These are phyloP conservation scores for Scolanthus callimorphus DNA, from an alignment of 92 coral and sea anemone species.

Conservation along the genomic window DNA sequence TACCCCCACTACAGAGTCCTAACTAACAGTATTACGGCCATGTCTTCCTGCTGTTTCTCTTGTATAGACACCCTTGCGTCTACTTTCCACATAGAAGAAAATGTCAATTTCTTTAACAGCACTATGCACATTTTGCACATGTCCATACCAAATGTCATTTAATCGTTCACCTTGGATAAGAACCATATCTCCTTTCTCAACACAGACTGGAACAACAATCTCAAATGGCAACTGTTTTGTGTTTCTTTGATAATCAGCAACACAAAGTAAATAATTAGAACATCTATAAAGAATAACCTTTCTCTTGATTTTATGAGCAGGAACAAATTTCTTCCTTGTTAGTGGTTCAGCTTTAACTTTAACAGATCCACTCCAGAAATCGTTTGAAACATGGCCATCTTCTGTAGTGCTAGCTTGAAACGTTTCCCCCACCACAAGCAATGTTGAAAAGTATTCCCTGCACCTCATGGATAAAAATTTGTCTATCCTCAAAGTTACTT, in stretches of 20 bases:
- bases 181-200: conserved; percentile 50
- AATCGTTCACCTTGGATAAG: conserved; percentile 49
- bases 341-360: conserved; percentile 30
- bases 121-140: conserved; percentile 37
- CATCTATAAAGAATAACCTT: conserved; percentile 43
- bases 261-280: conserved; percentile 9
- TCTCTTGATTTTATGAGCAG: conserved; percentile 28
- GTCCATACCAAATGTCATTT: conserved; percentile 47
- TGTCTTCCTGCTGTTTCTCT: conserved; percentile 47
- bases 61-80: conserved; percentile 14
- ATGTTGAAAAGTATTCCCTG: conserved; percentile 20
- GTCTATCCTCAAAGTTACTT: conserved; percentile 22
- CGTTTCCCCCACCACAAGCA: conserved; percentile 30
- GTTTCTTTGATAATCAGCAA: conserved; percentile 42
- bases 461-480: conserved; percentile 41
- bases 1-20: conserved; percentile 51
- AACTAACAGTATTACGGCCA: conserved; percentile 49
- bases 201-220: conserved; percentile 41
- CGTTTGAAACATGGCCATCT: conserved; percentile 18
- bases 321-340: conserved; percentile 3
- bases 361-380: conserved; percentile 64
- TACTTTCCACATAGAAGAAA: conserved; percentile 46
- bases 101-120: conserved; percentile 28
- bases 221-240: conserved; percentile 7
- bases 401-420: conserved; percentile 21